phyloP scores from a whole-genome alignment of 2,888 invertebrate species.

The Dascillus cervinus region DNA sequence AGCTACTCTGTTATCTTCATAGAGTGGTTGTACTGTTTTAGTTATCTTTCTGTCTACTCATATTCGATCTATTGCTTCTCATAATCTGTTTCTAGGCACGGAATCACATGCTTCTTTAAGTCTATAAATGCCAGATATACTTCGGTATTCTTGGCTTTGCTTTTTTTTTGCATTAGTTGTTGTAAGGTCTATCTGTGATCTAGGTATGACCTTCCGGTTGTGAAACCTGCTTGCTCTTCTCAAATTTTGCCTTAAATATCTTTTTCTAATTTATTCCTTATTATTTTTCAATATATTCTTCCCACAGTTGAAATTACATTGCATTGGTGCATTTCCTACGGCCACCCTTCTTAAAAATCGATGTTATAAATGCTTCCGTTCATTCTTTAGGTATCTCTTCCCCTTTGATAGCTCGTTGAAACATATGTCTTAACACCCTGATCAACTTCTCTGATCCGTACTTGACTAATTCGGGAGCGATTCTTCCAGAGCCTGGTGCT shows the following conservation, averaged over 20 bases:
- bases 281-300: conserved; percentile 4
- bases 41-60: not conserved
- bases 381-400: conserved; percentile 6
- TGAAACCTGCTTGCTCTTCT: conserved; percentile 6
- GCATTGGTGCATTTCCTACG: conserved; percentile 1
- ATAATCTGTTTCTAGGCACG: not conserved
- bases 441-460: conserved; percentile 7
- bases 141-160: not conserved
- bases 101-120: conserved; percentile 2
- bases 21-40: not conserved
- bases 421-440: conserved; percentile 4
- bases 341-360: conserved; percentile 5
- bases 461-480: conserved; percentile 5
- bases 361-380: conserved; percentile 6
- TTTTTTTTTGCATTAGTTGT: not conserved
- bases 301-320: conserved; percentile 4
- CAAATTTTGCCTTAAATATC: conserved; percentile 2
- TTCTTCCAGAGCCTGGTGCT: too few relatives aligned
- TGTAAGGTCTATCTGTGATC: not conserved
- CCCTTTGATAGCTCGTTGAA: conserved; percentile 6
- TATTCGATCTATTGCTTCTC: not conserved
- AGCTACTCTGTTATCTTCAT: not conserved
- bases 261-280: conserved; percentile 3
- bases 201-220: conserved; percentile 2
- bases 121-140: not conserved